These are phyloP conservation scores for Distichodus sexfasciatus DNA, from an alignment of 2,797 vertebrate genomes.

Conservation along the genomic window DNA sequence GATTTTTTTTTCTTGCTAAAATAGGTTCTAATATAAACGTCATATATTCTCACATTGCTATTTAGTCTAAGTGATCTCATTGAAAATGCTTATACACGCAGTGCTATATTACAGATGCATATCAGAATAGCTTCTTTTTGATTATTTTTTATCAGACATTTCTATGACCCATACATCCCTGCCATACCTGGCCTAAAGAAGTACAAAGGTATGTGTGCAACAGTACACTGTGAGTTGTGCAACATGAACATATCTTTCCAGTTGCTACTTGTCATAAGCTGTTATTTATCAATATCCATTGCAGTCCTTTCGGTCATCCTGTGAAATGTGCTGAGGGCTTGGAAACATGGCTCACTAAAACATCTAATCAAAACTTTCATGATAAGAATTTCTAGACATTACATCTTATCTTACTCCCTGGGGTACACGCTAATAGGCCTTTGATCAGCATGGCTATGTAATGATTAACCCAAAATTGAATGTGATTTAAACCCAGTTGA, in stretches of 20 bases:
- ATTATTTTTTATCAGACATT: conserved; percentile 56
- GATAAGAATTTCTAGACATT: not conserved
- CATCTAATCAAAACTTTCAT: not conserved
- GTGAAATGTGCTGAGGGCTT: not conserved
- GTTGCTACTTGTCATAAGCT: not conserved
- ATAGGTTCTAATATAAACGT: no score
- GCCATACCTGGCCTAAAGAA: conserved; percentile 62
- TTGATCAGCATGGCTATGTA: conserved; percentile 7
- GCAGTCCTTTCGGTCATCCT: not conserved
- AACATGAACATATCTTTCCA: not conserved
- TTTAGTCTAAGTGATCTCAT: no score
- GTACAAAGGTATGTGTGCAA: conserved; percentile 61
- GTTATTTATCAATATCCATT: not conserved
- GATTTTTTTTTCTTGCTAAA: no score
- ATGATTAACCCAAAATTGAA: not conserved
- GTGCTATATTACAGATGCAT: not conserved
- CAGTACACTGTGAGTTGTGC: conserved; percentile 1
- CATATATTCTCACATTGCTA: no score
- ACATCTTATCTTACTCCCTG: not conserved
- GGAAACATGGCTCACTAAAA: not conserved
- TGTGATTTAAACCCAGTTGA: not conserved
- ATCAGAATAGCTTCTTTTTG: not conserved
- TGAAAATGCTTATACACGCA: not conserved
- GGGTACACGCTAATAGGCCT: not conserved
- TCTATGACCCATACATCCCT: conserved; percentile 62